phyloP scores from a whole-genome alignment of 1,140 invertebrate genomes.

The Scaptomyza graminum region DNA sequence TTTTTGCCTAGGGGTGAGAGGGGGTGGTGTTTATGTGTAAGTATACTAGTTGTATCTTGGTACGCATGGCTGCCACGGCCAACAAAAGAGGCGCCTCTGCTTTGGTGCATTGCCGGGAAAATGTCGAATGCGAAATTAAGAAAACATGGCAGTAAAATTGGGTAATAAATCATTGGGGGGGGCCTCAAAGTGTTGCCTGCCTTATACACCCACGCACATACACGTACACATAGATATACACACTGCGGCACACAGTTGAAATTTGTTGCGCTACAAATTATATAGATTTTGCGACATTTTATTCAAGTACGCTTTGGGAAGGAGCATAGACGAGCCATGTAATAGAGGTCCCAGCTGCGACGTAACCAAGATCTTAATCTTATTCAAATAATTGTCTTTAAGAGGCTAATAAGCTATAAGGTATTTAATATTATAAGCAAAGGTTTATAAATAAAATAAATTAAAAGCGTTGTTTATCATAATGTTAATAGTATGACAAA shows the following conservation, averaged over 20 bases:
- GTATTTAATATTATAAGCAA: no score
- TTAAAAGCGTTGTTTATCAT: no score
- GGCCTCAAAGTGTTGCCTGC: constrained; percentile 74
- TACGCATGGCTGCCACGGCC: constrained; percentile 66
- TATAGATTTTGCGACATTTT: constrained; percentile 62
- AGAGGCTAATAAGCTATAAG: constrained; percentile 3
- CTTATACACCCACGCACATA: constrained; percentile 6
- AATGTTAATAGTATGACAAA: no score
- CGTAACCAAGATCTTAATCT: not conserved
- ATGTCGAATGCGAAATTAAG: constrained; percentile 83
- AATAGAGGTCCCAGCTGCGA: not conserved
- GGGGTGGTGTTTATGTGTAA: constrained; percentile 19
- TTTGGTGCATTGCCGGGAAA: constrained; percentile 50
- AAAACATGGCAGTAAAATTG: constrained; percentile 83
- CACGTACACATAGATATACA: not conserved
- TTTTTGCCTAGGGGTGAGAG: constrained; percentile 42
- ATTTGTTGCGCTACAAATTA: constrained; percentile 77
- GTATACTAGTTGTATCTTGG: constrained; percentile 47
- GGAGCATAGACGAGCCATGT: not conserved
- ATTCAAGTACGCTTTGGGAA: not conserved
- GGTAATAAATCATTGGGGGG: constrained; percentile 77
- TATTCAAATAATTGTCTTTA: not conserved
- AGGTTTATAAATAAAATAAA: no score
- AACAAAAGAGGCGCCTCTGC: constrained; percentile 55
- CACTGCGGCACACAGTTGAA: constrained; percentile 50